Evolutionary conservation across 1,140 invertebrate genomes (phyloP).

Genomic region (Formica selysi): DNA sequence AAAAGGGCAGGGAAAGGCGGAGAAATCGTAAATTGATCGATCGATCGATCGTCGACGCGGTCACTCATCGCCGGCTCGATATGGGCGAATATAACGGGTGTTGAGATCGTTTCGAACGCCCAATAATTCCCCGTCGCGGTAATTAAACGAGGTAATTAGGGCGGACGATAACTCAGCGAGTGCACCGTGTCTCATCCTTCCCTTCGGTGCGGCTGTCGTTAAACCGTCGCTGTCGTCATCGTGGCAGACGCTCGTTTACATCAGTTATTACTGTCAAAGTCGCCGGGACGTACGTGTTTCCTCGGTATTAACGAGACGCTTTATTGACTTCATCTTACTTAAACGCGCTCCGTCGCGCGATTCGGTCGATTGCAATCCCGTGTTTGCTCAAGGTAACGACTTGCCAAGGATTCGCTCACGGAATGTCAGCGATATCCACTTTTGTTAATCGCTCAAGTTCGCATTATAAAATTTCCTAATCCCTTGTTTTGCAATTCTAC

Average conservation of each 20-base stretch:
- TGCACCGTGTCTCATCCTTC: slow-evolving; percentile 17
- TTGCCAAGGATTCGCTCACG: background rate
- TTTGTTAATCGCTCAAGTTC: slow-evolving; percentile 32
- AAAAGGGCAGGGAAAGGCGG: slow-evolving; percentile 47
- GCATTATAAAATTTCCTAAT: background rate
- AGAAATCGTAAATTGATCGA: slow-evolving; percentile 57
- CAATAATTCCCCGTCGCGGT: slow-evolving; percentile 70
- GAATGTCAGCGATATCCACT: background rate
- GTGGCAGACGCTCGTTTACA: slow-evolving; percentile 53
- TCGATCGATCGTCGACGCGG: slow-evolving; percentile 52
- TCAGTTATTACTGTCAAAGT: slow-evolving; percentile 71
- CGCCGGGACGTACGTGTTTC: slow-evolving; percentile 58
- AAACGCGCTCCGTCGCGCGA: slow-evolving; percentile 13
- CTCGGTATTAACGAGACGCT: slow-evolving; percentile 67
- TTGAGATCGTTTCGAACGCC: slow-evolving; percentile 55
- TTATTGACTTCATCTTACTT: slow-evolving; percentile 53
- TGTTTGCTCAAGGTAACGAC: slow-evolving; percentile 20
- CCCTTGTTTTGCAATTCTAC: background rate
- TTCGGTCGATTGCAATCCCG: slow-evolving; percentile 29
- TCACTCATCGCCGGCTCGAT: slow-evolving; percentile 52
- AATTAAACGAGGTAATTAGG: slow-evolving; percentile 77
- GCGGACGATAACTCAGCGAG: slow-evolving; percentile 58
- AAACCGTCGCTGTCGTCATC: slow-evolving; percentile 59
- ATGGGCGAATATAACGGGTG: slow-evolving; percentile 61
- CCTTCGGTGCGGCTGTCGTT: slow-evolving; percentile 63